These are phyloP conservation scores for Macrocentrus cingulum DNA, from an alignment of 1,140 invertebrate genomes.

Conservation along the genomic window DNA sequence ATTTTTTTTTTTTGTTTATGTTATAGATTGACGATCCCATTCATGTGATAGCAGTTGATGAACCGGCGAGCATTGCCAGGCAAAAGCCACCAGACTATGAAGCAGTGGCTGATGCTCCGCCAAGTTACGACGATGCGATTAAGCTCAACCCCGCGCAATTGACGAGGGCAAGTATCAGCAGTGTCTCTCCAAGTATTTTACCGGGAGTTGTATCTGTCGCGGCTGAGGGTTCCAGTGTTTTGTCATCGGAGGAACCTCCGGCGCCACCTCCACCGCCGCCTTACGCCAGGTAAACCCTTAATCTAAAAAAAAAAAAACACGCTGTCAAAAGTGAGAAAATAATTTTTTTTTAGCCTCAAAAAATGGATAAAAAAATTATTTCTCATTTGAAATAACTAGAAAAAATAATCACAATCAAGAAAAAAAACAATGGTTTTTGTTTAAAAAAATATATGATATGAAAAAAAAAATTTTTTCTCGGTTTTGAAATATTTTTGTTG, in stretches of 20 bases:
- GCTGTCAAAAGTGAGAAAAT: not conserved
- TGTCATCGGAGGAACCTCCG: constrained; percentile 37
- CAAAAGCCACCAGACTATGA: constrained; percentile 76
- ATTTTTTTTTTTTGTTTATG: no score
- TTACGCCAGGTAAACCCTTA: constrained; percentile 46
- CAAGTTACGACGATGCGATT: constrained; percentile 74
- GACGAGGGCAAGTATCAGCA: constrained; percentile 38
- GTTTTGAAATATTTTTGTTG: no score
- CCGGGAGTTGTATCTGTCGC: constrained; percentile 19
- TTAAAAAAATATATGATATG: no score
- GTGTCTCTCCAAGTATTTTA: constrained; percentile 27
- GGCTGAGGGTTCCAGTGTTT: constrained; percentile 33
- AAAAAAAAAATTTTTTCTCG: no score
- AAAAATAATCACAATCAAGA: no score
- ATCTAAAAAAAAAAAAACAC: not conserved
- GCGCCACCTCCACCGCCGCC: constrained; percentile 47
- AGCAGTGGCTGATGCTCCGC: constrained; percentile 67
- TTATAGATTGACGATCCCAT: constrained; percentile 68
- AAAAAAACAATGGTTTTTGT: no score
- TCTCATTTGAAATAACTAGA: no score
- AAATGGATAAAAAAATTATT: not conserved
- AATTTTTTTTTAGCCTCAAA: not conserved
- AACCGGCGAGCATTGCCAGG: constrained; percentile 48
- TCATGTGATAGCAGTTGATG: constrained; percentile 66
- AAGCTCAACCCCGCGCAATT: constrained; percentile 66